These are phyloP conservation scores for Glossophaga mutica DNA, from an alignment of 2,797 vertebrate species.

Conservation along the genomic window DNA sequence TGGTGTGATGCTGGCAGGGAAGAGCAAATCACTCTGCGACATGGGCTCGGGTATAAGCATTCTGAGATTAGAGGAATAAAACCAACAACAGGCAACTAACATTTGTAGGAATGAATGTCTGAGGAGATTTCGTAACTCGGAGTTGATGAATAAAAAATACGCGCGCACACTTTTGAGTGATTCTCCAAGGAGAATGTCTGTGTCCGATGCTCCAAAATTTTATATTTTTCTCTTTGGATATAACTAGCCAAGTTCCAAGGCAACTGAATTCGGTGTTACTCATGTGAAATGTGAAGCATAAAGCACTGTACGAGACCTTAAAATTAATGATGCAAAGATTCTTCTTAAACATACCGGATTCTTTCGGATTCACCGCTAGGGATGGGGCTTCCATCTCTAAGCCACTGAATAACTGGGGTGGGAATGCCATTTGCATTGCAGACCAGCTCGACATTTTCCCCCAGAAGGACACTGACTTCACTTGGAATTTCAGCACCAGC, in stretches of 20 bases:
- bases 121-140: background rate
- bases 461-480: conserved; percentile 89
- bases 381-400: conserved; percentile 90
- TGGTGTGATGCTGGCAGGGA: background rate
- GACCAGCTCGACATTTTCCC: conserved; percentile 89
- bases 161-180: background rate
- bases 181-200: conserved; percentile 10
- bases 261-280: background rate
- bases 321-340: background rate
- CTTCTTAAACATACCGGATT: conserved; percentile 84
- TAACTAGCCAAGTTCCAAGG: background rate
- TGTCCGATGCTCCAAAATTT: background rate
- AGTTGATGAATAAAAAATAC: background rate
- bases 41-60: background rate
- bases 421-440: conserved; percentile 90
- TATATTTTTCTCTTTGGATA: background rate
- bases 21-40: background rate
- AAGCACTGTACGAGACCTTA: background rate
- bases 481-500: conserved; percentile 91
- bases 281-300: background rate
- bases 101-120: background rate
- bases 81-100: background rate
- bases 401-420: conserved; percentile 89
- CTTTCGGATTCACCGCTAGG: conserved; percentile 72
- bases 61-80: background rate